Conservation (phyloP, 2,113 vertebrate species). For the Phyllopteryx taeniolatus region DNA sequence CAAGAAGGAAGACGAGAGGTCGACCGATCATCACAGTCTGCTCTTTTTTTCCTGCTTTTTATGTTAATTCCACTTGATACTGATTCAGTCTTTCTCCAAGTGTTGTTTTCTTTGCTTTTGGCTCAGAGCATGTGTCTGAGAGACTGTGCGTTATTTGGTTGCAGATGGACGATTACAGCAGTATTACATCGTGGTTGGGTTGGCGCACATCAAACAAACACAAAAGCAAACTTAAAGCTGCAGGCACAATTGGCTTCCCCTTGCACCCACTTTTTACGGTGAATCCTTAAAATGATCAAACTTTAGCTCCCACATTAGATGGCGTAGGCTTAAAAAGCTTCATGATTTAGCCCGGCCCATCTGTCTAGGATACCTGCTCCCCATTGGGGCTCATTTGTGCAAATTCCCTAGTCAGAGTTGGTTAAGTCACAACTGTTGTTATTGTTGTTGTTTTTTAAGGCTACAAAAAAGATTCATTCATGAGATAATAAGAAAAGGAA, state of each 20-base stretch:
- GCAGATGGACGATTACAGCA: slow-evolving; percentile 69
- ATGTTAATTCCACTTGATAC: not conserved
- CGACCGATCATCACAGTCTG: not conserved
- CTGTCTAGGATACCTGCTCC: not conserved
- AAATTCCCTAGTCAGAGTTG: not conserved
- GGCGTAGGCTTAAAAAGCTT: not conserved
- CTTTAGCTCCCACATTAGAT: not conserved
- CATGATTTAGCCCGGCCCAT: not conserved
- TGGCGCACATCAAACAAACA: slow-evolving; percentile 46
- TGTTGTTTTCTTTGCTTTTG: not conserved
- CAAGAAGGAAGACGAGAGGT: slow-evolving; percentile 29
- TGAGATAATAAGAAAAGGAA: not conserved
- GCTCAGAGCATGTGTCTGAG: not conserved
- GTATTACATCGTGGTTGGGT: slow-evolving; percentile 60
- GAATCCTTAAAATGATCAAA: not conserved
- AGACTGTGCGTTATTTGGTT: slow-evolving; percentile 35
- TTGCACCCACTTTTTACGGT: not conserved
- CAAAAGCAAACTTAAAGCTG: not conserved
- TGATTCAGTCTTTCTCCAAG: not conserved
- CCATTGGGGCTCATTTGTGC: not conserved
- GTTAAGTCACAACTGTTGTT: not conserved
- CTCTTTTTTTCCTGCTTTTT: not conserved
- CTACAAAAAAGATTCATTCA: not conserved
- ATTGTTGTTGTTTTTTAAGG: not conserved
- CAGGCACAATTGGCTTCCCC: not conserved